Conservation (phyloP, 2,113 vertebrate genomes). For the Oreochromis spilurus region DNA sequence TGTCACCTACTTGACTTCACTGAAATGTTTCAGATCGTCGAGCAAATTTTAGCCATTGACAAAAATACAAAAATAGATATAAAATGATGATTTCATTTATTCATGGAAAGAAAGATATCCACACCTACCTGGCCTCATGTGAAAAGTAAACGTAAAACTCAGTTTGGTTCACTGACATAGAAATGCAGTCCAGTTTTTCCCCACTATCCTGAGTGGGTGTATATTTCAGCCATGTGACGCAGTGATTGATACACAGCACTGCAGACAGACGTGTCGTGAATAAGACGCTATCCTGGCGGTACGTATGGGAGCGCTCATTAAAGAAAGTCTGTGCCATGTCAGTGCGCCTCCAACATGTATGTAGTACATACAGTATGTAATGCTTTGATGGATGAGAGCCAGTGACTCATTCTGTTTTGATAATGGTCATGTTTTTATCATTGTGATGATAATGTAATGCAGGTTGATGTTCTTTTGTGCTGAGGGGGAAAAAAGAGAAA, state of each 20-base stretch:
- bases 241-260: neutral
- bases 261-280: neutral
- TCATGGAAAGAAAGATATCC: rapidly evolving
- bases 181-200: neutral
- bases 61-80: neutral
- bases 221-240: neutral
- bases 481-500: constrained; percentile 51
- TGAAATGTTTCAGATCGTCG: neutral
- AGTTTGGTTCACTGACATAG: neutral
- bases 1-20: neutral
- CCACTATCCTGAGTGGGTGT: neutral
- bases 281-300: neutral
- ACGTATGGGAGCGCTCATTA: neutral
- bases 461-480: constrained; percentile 64
- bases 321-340: neutral
- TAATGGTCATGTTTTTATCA: constrained; percentile 20
- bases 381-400: neutral
- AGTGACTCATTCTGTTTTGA: neutral
- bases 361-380: neutral
- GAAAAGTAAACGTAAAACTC: neutral
- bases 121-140: neutral
- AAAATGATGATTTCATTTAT: neutral
- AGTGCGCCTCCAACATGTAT: constrained; percentile 7
- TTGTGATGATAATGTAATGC: constrained; percentile 52
- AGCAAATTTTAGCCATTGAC: neutral